A percentile compares a stretch with the other conserved stretches of the same genome.
These are phyloP conservation scores for Trypoxylus dichotomus DNA, from an alignment of 1,140 invertebrate genomes.

Conservation along the genomic window DNA sequence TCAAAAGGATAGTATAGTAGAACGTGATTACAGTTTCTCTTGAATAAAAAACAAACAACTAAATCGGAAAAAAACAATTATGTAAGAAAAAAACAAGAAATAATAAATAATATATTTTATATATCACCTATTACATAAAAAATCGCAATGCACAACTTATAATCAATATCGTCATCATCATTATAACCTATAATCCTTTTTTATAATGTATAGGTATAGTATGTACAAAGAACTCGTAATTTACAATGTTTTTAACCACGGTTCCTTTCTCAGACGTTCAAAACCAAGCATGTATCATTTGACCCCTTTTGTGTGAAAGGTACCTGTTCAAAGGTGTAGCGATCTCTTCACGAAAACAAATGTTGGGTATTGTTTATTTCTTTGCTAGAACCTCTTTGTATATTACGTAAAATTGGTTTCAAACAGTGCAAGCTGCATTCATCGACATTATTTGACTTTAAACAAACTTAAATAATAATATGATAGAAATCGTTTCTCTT, in stretches of 20 bases:
- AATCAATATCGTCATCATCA: background rate
- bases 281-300: background rate
- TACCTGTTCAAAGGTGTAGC: no score
- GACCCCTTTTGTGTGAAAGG: background rate
- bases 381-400: no score
- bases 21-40: background rate
- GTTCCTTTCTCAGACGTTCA: background rate
- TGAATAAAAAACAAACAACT: background rate
- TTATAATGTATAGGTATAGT: background rate
- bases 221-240: background rate
- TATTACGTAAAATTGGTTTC: no score
- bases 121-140: slow-evolving; percentile 25
- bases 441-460: no score
- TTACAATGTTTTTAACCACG: background rate
- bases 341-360: no score
- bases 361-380: no score
- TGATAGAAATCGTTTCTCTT: no score
- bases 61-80: background rate
- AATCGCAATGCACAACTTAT: slow-evolving; percentile 20
- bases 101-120: slow-evolving; percentile 22
- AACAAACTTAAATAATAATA: no score
- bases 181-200: background rate
- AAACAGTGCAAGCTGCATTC: no score
- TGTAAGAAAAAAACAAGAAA: background rate
- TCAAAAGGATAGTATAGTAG: background rate